phyloP scores from a whole-genome alignment of 1,140 invertebrate species.

The Drosophila pruinosa region DNA sequence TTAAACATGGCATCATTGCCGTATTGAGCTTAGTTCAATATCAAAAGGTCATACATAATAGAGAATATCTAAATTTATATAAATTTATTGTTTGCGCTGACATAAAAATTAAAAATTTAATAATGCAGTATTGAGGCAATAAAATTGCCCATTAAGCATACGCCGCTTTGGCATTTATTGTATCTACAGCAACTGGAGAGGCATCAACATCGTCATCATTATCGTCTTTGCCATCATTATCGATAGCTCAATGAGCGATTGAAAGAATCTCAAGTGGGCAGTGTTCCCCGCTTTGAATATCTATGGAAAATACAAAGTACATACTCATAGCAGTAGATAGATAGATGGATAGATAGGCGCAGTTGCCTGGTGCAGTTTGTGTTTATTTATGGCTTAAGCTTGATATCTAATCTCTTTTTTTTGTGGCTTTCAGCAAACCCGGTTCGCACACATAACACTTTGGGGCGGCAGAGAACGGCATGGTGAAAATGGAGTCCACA shows the following conservation, averaged over 20 bases:
- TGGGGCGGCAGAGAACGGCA: constrained; percentile 80
- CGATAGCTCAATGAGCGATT: constrained; percentile 66
- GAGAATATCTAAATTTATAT: background rate
- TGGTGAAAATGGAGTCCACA: constrained; percentile 88
- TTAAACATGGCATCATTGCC: constrained; percentile 7
- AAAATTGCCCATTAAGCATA: constrained; percentile 44
- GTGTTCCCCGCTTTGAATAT: constrained; percentile 11
- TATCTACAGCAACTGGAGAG: constrained; percentile 21
- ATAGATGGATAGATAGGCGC: background rate
- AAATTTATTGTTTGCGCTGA: constrained; percentile 1
- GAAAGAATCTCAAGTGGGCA: constrained; percentile 65
- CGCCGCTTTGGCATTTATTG: constrained; percentile 68
- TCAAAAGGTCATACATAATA: too few relatives aligned
- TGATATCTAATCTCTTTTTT: background rate
- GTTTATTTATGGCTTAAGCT: constrained; percentile 32
- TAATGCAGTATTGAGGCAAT: constrained; percentile 9
- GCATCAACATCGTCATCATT: constrained; percentile 44
- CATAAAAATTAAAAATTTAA: constrained; percentile 74
- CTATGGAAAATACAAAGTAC: background rate
- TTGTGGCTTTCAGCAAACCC: constrained; percentile 49
- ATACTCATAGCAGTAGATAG: background rate
- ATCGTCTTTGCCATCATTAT: constrained; percentile 47
- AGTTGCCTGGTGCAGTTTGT: constrained; percentile 38
- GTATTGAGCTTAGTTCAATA: background rate
- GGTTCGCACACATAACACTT: constrained; percentile 76